A percentile compares a stretch with the other conserved stretches of the same genome.
Conservation (phyloP, 1,140 invertebrate genomes). For the Pseudomyrmex concolor region DNA sequence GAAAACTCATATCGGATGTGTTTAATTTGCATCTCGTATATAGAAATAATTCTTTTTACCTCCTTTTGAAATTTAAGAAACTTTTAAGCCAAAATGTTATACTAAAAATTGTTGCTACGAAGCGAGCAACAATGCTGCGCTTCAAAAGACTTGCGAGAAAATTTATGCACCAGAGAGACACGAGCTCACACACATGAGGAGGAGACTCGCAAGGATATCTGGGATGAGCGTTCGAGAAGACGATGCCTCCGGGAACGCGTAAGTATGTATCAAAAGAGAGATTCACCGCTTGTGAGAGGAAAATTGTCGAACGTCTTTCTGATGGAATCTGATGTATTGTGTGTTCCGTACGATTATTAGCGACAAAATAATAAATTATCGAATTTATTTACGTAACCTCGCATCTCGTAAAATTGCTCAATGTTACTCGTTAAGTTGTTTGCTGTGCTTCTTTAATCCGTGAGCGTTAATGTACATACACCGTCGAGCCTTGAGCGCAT, state of each 20-base stretch:
- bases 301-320: constrained; percentile 6
- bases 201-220: constrained; percentile 73
- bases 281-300: constrained; percentile 8
- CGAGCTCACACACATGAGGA: constrained; percentile 68
- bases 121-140: constrained; percentile 38
- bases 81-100: no score
- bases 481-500: constrained; percentile 21
- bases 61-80: no score
- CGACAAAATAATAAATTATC: not conserved
- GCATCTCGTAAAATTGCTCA: not conserved
- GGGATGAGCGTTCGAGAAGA: constrained; percentile 79
- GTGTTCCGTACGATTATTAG: not conserved
- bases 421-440: not conserved
- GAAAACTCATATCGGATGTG: no score
- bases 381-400: not conserved
- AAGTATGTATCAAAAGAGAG: constrained; percentile 76
- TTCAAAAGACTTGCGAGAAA: constrained; percentile 68
- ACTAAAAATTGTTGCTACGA: not conserved
- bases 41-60: no score
- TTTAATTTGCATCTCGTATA: no score
- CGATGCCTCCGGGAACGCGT: constrained; percentile 78
- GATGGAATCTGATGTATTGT: not conserved
- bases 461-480: constrained; percentile 30
- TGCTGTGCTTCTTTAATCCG: constrained; percentile 3
- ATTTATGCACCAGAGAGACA: constrained; percentile 80